Conservation (phyloP, 2,797 vertebrate species). For the Dipus sagitta region DNA sequence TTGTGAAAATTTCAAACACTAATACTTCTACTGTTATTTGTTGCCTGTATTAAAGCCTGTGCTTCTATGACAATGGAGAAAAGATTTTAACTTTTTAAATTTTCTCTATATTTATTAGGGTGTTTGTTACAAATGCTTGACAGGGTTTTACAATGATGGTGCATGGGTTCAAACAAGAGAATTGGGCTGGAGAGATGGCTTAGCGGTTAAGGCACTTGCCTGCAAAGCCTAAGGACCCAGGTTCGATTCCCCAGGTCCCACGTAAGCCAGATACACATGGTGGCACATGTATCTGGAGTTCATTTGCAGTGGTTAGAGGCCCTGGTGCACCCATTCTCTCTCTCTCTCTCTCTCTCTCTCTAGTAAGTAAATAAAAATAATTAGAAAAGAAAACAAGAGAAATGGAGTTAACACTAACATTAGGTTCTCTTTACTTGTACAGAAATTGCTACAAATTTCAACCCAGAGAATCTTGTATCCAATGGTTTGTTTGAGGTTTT, state of each 20-base stretch:
- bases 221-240: no score
- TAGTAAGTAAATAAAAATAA: no score
- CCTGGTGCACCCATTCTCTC: no score
- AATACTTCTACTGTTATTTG: not conserved
- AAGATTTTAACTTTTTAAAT: not conserved
- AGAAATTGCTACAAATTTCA: constrained; percentile 64
- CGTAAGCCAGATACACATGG: no score
- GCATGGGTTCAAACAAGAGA: constrained; percentile 61
- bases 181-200: no score
- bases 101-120: constrained; percentile 79
- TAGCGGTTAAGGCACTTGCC: no score
- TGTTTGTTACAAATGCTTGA: constrained; percentile 69
- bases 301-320: no score
- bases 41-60: not conserved
- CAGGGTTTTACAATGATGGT: constrained; percentile 66
- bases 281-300: no score
- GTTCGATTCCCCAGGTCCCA: no score
- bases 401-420: constrained; percentile 70
- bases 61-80: constrained; percentile 1
- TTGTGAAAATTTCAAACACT: not conserved
- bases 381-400: constrained; percentile 70
- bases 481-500: constrained; percentile 72
- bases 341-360: no score
- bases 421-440: constrained; percentile 51
- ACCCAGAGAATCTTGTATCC: constrained; percentile 42